phyloP scores from a whole-genome alignment of 2,888 invertebrate genomes.

The Nomada ruficornis region DNA sequence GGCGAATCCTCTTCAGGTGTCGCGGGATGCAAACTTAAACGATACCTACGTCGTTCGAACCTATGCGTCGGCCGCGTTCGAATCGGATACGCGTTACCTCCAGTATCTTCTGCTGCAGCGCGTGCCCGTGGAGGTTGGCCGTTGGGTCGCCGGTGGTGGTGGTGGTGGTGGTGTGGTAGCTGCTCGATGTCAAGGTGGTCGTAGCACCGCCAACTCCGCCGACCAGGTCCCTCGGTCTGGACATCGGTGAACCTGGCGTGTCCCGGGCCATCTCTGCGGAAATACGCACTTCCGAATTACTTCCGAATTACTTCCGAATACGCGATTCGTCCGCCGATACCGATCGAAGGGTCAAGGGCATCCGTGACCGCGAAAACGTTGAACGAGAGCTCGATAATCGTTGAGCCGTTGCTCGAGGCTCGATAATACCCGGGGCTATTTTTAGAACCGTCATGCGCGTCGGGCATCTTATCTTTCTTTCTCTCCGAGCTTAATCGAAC shows the following conservation, averaged over 20 bases:
- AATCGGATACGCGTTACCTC: conserved; percentile 84
- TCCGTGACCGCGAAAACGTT: conserved; percentile 26
- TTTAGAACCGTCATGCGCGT: conserved; percentile 53
- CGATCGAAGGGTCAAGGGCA: not conserved
- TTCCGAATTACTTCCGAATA: no score
- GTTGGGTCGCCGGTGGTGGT: conserved; percentile 39
- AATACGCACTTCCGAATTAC: conserved; percentile 24
- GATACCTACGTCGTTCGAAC: not conserved
- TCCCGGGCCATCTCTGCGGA: conserved; percentile 84
- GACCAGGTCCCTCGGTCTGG: conserved; percentile 82
- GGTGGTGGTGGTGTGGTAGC: conserved; percentile 40
- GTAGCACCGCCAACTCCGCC: conserved; percentile 83
- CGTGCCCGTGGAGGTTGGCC: conserved; percentile 85
- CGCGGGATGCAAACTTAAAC: not conserved
- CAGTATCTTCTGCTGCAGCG: conserved; percentile 89
- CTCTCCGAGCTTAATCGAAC: not conserved
- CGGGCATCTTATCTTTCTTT: conserved; percentile 21
- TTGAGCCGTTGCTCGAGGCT: conserved; percentile 43
- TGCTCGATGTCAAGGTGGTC: conserved; percentile 84
- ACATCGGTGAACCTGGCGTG: conserved; percentile 84
- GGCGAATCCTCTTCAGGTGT: not conserved
- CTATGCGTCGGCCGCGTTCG: not conserved
- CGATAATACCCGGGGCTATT: conserved; percentile 63
- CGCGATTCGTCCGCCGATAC: not conserved
- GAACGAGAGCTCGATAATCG: conserved; percentile 53